Evolutionary conservation across 2,797 vertebrate species (phyloP).

Genomic region (Pelobates cultripes): DNA sequence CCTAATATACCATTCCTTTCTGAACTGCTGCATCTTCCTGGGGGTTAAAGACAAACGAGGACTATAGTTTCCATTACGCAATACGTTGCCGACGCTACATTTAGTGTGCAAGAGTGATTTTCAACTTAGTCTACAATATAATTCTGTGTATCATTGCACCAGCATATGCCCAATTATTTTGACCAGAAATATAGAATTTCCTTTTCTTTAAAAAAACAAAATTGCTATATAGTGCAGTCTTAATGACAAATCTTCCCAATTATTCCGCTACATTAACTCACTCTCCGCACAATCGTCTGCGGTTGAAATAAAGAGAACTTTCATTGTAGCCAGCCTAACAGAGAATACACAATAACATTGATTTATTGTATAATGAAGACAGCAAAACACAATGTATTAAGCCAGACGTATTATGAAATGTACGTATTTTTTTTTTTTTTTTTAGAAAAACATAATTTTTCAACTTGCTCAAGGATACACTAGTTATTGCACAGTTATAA

Average conservation of each 20-base stretch:
- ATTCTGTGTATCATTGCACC: conserved; percentile 18
- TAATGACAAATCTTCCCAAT: conserved; percentile 49
- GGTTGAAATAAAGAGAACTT: conserved; percentile 42
- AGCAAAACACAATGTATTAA: conserved; percentile 26
- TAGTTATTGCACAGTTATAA: conserved; percentile 33
- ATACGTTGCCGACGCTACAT: conserved; percentile 17
- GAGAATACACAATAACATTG: conserved; percentile 40
- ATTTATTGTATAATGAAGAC: conserved; percentile 52
- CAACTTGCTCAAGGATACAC: conserved; percentile 26
- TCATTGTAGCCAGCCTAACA: conserved; percentile 3
- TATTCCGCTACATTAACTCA: conserved; percentile 53
- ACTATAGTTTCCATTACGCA: too few relatives aligned
- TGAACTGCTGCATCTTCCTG: too few relatives aligned
- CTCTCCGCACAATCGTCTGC: conserved; percentile 34
- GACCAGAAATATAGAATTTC: background rate
- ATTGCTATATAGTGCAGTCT: conserved; percentile 37
- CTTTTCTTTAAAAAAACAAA: conserved; percentile 30
- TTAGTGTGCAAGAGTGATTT: background rate
- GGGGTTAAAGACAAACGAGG: too few relatives aligned
- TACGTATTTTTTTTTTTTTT: conserved; percentile 30
- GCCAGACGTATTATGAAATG: conserved; percentile 34
- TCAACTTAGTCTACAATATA: conserved; percentile 6
- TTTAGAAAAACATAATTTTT: conserved; percentile 24
- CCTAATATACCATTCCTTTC: too few relatives aligned
- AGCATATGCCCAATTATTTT: conserved; percentile 23